phyloP scores from a whole-genome alignment of 2,888 invertebrate species.

The Torymus tubicola region DNA sequence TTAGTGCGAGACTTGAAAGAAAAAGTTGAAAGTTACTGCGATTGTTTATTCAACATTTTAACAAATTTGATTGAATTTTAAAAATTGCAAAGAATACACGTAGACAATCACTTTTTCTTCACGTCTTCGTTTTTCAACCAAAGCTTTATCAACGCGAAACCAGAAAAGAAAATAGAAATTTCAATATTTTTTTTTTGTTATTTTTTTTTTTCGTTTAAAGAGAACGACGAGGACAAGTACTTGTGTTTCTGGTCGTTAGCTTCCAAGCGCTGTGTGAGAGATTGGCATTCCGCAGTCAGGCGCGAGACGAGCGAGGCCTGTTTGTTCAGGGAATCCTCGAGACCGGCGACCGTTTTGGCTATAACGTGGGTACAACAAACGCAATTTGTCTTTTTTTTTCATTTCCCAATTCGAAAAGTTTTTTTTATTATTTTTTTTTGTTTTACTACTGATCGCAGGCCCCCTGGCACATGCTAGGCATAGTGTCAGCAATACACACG shows the following conservation, averaged over 20 bases:
- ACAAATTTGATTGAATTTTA: too few species aligned
- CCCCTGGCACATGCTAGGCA: constrained; percentile 72
- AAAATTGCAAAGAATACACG: too few species aligned
- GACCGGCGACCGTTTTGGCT: constrained; percentile 92
- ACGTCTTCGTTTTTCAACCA: background rate
- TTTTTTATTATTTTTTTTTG: constrained; percentile 18
- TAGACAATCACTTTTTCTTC: too few species aligned
- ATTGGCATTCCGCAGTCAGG: constrained; percentile 92
- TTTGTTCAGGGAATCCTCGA: constrained; percentile 92
- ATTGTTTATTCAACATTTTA: too few species aligned
- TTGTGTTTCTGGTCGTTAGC: constrained; percentile 92
- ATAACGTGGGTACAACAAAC: constrained; percentile 75
- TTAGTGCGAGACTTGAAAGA: too few species aligned
- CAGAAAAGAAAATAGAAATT: background rate
- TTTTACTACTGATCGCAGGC: constrained; percentile 61
- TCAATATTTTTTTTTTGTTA: too few species aligned
- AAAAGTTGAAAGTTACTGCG: too few species aligned
- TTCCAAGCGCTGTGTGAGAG: constrained; percentile 92
- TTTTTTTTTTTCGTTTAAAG: too few species aligned
- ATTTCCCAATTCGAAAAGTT: constrained; percentile 64
- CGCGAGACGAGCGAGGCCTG: constrained; percentile 96
- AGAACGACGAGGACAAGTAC: constrained; percentile 77
- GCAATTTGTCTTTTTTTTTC: constrained; percentile 25
- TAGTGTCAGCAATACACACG: constrained; percentile 68
- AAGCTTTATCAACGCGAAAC: background rate